Percentiles rank a stretch among this genome's conserved stretches.
Evolutionary conservation across 2,888 invertebrate genomes (phyloP).

Genomic region (Eupithecia inturbata): DNA sequence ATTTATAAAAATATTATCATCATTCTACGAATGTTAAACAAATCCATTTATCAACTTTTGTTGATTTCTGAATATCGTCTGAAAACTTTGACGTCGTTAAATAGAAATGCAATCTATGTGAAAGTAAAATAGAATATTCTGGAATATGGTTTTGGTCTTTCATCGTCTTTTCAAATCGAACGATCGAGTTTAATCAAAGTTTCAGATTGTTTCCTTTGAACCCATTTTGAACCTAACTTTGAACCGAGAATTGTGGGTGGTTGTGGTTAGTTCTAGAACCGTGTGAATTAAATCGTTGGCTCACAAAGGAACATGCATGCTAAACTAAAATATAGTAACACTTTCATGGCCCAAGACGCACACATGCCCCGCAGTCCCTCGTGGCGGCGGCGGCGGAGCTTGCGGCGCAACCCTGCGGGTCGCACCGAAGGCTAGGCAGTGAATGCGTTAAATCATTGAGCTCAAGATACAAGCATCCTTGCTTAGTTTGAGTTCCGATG

Average conservation of each 20-base stretch:
- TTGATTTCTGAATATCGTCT: constrained; percentile 2
- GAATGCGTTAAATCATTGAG: neutral
- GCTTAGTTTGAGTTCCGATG: no score
- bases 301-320: neutral
- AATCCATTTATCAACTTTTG: neutral
- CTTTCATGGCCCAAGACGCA: no score
- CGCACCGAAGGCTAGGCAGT: no score
- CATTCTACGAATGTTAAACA: neutral
- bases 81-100: constrained; percentile 6
- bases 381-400: no score
- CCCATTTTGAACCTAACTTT: constrained; percentile 3
- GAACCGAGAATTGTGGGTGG: constrained; percentile 12
- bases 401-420: no score
- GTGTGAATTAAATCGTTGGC: neutral
- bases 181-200: constrained; percentile 37
- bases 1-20: neutral
- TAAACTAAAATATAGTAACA: neutral
- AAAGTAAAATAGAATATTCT: constrained; percentile 12
- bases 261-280: neutral
- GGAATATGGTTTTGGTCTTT: constrained; percentile 6
- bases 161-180: constrained; percentile 9
- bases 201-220: constrained; percentile 32
- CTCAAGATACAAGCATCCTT: neutral
- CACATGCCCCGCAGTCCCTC: no score
- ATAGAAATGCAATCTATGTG: constrained; percentile 7